Evolutionary conservation across 2,113 vertebrate species (phyloP), one percentile per base, ranked within the genome.

Genomic region (Mystacornis crossleyi): DNA sequence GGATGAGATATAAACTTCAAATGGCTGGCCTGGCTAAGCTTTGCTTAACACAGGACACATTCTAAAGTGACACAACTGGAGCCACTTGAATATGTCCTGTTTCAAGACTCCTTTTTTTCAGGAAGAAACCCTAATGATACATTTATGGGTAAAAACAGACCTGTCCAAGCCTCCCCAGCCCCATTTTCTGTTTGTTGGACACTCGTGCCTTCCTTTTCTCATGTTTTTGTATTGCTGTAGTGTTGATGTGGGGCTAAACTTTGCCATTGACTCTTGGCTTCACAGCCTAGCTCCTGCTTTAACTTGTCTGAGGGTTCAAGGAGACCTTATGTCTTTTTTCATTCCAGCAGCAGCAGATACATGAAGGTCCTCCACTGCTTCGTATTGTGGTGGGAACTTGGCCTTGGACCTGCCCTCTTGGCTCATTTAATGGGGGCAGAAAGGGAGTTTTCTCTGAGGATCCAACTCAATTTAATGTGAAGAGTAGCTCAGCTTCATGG

Each of bases 361-460:
- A 6, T 38, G 28, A 18, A 4, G 3, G 1, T 69, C 38, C 21
- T 78, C 9, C 23, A 24, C 11, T 54, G 12, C 45, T 53, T 71
- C 16, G 8, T 86, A 10, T 25, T 71, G 31, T 74, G 38, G 5
- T 78, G 34, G 4, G 14, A 33, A 21, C 18, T 54, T 48, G 25
- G 23, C 29, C 47, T 54, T 0, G 0, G 6, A 34, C 17, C 4
- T 2, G 3, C 24, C 6, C 15, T 83, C 12, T 18, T 66, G 21
- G 7, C 33, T 87, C 33, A 29, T 34, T 33, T 54, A 69, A 14
- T 50, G 6, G 26, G 2, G 14, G 2, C 14, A 75, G 14, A 75
- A 45, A 10, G 4, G 18, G 72, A 45, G 4, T 34, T 60, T 66
- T 48, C 31, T 70, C 8, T 58, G 53, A 75, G 7, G 10, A 18